Evolutionary conservation across 2,113 vertebrate species (phyloP), one percentile per base, ranked within the genome.

Genomic region (Mormoops blainvillei): DNA sequence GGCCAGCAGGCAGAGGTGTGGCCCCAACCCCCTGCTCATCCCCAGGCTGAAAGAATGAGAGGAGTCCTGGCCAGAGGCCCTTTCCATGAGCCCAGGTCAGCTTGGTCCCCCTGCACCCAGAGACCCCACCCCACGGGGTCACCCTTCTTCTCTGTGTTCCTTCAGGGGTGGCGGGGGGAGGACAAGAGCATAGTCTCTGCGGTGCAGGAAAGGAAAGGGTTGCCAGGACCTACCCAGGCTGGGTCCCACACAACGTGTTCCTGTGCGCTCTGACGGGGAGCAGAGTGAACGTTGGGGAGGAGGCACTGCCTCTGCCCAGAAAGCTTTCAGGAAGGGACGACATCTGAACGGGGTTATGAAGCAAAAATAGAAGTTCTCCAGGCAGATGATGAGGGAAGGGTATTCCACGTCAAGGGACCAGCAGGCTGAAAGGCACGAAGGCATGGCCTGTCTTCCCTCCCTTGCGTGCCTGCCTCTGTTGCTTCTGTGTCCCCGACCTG

Each of bases 141-240:
- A 2, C 61, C 26, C 12, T 24, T 68, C 68, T 12, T 11, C 20
- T 87, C 28, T 73, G 31, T 63, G 20, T 12, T 2, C 68, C 54
- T 38, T 38, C 36, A 24, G 7, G 61, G 41, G 41, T 8, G 28
- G 11, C 18, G 70, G 2, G 31, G 1, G 0, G 2, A 31, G 38
- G 56, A 26, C 24, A 9, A 36, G 45, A 0, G 0, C 36, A 3
- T 61, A 2, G 11, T n/a, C 24, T 54, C 45, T 28, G 45, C 20
- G 3, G 22, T 5, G 2, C 48, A n/a, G 12, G 45, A 61, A 24
- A n/a, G n/a, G n/a, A n/a, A n/a, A 33, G 0, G 3, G 65, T 22
- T 24, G 0, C 36, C 31, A n/a, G 78, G 56, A 10, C 80, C 52
- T 65, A 24, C 38, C 52, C 0, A 0, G 36, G 71, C 45, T 36